Evolutionary conservation across 2,113 vertebrate genomes (phyloP).

Genomic region (Dipodomys merriami): DNA sequence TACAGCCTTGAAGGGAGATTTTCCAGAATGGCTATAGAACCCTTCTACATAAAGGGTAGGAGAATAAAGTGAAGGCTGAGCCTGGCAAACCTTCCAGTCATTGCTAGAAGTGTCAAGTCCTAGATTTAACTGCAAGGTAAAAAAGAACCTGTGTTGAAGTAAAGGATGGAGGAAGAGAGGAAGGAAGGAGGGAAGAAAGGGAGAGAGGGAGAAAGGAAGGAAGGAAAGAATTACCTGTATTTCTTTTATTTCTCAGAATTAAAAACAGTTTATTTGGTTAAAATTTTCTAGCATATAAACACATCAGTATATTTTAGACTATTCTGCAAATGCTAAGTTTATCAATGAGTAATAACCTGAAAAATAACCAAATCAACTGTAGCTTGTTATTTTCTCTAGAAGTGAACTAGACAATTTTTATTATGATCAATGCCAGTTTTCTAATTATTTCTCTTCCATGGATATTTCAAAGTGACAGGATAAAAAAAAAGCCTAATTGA

Average conservation of each 20-base stretch:
- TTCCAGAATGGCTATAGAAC: neutral
- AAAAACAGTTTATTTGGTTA: slow-evolving; percentile 28
- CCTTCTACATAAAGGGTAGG: neutral
- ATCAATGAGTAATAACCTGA: slow-evolving; percentile 48
- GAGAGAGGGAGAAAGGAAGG: neutral
- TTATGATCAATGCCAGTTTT: slow-evolving; percentile 82
- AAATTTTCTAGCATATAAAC: neutral
- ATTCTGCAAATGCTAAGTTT: slow-evolving; percentile 2
- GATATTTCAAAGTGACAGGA: slow-evolving; percentile 80
- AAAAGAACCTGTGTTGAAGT: neutral
- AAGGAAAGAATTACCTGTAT: neutral
- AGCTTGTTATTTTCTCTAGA: slow-evolving; percentile 74
- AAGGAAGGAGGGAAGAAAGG: neutral
- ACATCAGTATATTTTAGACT: neutral
- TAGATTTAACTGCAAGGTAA: neutral
- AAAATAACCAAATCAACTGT: slow-evolving; percentile 69
- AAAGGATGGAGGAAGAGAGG: neutral
- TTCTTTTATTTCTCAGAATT: slow-evolving; percentile 55
- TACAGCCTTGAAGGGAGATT: neutral
- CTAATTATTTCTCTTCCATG: slow-evolving; percentile 83
- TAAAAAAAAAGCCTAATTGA: slow-evolving; percentile 79
- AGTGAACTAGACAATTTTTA: slow-evolving; percentile 77
- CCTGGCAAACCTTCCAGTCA: neutral
- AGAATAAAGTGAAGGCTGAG: neutral
- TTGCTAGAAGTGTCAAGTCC: neutral